Conservation (phyloP, 1,140 invertebrate species). For the Pachypeltis micranthus region DNA sequence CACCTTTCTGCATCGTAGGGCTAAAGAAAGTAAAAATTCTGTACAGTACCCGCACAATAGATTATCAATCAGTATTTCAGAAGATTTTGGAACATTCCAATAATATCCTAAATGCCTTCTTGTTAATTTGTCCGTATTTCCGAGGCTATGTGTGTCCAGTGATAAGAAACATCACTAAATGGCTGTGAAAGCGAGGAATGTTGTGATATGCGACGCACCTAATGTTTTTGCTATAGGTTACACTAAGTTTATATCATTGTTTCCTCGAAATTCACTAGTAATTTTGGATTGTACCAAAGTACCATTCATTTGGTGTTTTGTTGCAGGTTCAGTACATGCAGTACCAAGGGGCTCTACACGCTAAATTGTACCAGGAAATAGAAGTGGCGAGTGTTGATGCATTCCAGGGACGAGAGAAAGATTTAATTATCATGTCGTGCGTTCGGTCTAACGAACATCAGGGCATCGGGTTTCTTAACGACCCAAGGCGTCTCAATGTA, state of each 20-base stretch:
- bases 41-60: no score
- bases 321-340: slow-evolving; percentile 94
- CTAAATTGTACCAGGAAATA: slow-evolving; percentile 95
- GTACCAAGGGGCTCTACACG: slow-evolving; percentile 91
- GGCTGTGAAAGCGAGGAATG: no score
- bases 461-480: slow-evolving; percentile 91
- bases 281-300: no score
- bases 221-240: neutral
- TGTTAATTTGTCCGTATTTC: no score
- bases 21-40: no score
- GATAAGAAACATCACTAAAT: no score
- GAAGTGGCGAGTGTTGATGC: slow-evolving; percentile 99
- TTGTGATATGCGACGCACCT: neutral
- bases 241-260: neutral
- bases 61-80: no score
- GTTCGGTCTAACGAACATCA: slow-evolving; percentile 85
- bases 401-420: slow-evolving; percentile 95
- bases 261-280: slow-evolving; percentile 7
- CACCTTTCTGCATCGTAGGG: no score
- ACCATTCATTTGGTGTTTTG: no score
- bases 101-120: no score
- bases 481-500: slow-evolving; percentile 94
- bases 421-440: slow-evolving; percentile 97
- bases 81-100: no score
- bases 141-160: no score